Percentiles rank a stretch among this genome's conserved stretches.
Evolutionary conservation across 2,888 invertebrate species (phyloP).

Genomic region (Desoria tigrina): DNA sequence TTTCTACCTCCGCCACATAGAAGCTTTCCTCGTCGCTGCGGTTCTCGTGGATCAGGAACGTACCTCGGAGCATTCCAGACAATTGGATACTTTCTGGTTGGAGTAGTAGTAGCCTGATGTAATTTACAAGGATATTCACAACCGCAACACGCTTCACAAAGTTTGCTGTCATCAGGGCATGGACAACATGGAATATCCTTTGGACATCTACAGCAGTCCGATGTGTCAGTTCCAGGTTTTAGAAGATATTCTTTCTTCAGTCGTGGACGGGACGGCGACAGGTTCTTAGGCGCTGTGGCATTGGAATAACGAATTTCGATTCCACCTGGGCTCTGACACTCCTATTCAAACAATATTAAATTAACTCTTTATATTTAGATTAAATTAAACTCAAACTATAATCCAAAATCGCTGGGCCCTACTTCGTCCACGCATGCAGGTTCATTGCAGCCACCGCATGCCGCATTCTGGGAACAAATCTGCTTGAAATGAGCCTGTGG

Average conservation of each 20-base stretch:
- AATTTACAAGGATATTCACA: constrained; percentile 52
- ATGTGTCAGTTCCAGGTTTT: constrained; percentile 51
- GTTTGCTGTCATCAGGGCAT: constrained; percentile 42
- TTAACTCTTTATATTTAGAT: neutral
- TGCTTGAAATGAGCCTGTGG: constrained; percentile 42
- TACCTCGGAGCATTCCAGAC: constrained; percentile 46
- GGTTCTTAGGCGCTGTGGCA: constrained; percentile 26
- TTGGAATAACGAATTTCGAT: constrained; percentile 40
- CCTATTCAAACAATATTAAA: constrained; percentile 25
- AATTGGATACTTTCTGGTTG: constrained; percentile 49
- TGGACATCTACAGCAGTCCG: constrained; percentile 48
- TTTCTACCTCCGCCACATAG: constrained; percentile 49
- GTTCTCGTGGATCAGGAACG: constrained; percentile 48
- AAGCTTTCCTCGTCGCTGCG: constrained; percentile 44
- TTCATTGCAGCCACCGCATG: constrained; percentile 41
- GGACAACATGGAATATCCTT: constrained; percentile 49
- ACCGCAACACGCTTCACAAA: constrained; percentile 50
- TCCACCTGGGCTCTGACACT: constrained; percentile 39
- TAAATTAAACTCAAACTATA: neutral
- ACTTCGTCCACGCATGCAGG: constrained; percentile 41
- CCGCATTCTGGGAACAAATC: constrained; percentile 44
- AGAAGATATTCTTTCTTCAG: constrained; percentile 45
- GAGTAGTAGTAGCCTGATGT: constrained; percentile 49
- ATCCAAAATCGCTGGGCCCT: too few relatives aligned
- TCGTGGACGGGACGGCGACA: constrained; percentile 27